These are phyloP conservation scores for Drosophila neocordata DNA, from an alignment of 1,140 invertebrate species.

Conservation along the genomic window DNA sequence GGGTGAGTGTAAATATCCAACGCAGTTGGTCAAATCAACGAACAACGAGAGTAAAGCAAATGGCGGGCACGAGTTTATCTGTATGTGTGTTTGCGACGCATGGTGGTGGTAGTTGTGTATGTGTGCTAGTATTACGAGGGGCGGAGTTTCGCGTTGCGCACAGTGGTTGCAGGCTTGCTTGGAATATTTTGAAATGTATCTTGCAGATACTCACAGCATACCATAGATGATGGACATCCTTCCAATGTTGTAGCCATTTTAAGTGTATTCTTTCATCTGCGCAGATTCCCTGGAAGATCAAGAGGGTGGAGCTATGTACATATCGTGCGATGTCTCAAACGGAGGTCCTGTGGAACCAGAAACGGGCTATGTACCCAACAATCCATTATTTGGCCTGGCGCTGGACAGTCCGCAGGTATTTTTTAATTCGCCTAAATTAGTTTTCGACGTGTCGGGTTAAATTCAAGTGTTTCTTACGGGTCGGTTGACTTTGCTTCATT, in stretches of 20 bases:
- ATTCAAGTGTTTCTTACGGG: conserved; percentile 12
- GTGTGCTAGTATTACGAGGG: conserved; percentile 32
- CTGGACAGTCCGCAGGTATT: conserved; percentile 82
- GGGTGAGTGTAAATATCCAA: conserved; percentile 64
- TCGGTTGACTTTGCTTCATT: not conserved
- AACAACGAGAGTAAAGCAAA: conserved; percentile 55
- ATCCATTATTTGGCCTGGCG: conserved; percentile 82
- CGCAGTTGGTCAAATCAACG: conserved; percentile 19
- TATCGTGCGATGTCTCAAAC: conserved; percentile 83
- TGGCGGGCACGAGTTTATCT: conserved; percentile 48
- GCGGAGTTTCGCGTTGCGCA: conserved; percentile 63
- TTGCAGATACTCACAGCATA: conserved; percentile 19
- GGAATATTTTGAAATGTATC: conserved; percentile 30
- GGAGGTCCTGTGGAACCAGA: conserved; percentile 82
- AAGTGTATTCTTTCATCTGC: conserved; percentile 43
- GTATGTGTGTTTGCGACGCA: conserved; percentile 17
- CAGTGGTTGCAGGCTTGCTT: conserved; percentile 50
- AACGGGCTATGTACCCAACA: conserved; percentile 83
- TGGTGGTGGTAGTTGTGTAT: conserved; percentile 7
- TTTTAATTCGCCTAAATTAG: conserved; percentile 30
- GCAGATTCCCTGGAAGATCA: conserved; percentile 83
- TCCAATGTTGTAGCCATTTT: conserved; percentile 28
- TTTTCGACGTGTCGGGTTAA: conserved; percentile 8
- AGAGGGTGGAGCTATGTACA: conserved; percentile 83
- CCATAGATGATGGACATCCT: conserved; percentile 34